Conservation (phyloP, 2,113 vertebrate species). For the Panthera leo region DNA sequence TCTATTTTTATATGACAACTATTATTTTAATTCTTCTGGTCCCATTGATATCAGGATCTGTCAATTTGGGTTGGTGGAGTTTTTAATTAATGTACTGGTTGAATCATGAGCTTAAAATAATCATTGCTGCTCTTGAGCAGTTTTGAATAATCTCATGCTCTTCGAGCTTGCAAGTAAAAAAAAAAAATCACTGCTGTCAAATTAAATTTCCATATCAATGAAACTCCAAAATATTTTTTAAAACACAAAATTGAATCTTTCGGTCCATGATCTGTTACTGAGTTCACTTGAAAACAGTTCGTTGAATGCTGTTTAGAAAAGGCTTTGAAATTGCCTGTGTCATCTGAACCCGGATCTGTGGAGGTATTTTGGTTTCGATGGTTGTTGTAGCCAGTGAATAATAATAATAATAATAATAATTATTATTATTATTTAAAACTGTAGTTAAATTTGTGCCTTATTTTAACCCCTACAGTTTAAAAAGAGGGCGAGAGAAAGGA, state of each 20-base stretch:
- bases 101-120: constrained; percentile 80
- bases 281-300: constrained; percentile 40
- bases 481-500: neutral
- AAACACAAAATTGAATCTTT: constrained; percentile 54
- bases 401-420: neutral
- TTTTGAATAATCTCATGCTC: constrained; percentile 71
- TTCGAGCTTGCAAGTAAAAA: constrained; percentile 27
- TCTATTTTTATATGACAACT: constrained; percentile 73
- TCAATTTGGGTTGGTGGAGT: constrained; percentile 75
- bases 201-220: constrained; percentile 70
- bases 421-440: constrained; percentile 8
- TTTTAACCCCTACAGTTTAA: neutral
- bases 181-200: constrained; percentile 39
- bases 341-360: neutral
- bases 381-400: constrained; percentile 18
- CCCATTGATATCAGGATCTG: constrained; percentile 73
- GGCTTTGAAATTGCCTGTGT: constrained; percentile 54
- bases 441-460: constrained; percentile 31
- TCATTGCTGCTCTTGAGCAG: constrained; percentile 66
- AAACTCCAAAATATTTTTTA: constrained; percentile 52
- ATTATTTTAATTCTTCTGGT: constrained; percentile 71
- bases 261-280: constrained; percentile 31
- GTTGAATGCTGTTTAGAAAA: constrained; percentile 44
- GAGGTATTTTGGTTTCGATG: constrained; percentile 29
- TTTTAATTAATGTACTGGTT: constrained; percentile 77